Conservation (phyloP, 2,888 invertebrate species). For the Drosophila prolongata region DNA sequence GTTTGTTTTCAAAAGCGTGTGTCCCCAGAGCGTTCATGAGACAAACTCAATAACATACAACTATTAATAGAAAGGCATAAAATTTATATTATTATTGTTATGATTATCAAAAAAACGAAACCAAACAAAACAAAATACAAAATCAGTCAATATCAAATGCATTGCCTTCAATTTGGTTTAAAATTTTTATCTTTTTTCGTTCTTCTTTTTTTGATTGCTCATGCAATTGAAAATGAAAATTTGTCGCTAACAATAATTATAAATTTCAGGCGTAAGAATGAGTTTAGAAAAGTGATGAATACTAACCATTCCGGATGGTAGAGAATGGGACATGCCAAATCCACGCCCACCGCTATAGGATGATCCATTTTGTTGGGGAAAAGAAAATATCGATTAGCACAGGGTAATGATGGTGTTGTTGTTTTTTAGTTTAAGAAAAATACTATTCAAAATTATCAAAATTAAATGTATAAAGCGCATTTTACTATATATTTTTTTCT, state of each 20-base stretch:
- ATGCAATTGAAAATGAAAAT: constrained; percentile 67
- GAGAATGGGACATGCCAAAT: constrained; percentile 85
- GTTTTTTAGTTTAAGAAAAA: constrained; percentile 18
- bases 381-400: constrained; percentile 58
- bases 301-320: constrained; percentile 85
- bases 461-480: constrained; percentile 62
- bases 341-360: constrained; percentile 83
- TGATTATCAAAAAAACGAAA: constrained; percentile 41
- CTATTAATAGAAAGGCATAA: constrained; percentile 59
- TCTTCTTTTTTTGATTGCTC: constrained; percentile 41
- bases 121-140: constrained; percentile 52
- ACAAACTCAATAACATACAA: constrained; percentile 78
- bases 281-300: constrained; percentile 43
- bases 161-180: constrained; percentile 26
- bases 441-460: constrained; percentile 27
- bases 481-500: constrained; percentile 41
- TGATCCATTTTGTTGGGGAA: constrained; percentile 20
- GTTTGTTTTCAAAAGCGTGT: constrained; percentile 65
- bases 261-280: constrained; percentile 17
- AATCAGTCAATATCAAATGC: constrained; percentile 65
- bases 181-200: neutral
- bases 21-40: constrained; percentile 79
- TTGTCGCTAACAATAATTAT: constrained; percentile 54
- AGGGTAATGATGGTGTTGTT: constrained; percentile 38
- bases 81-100: constrained; percentile 42